Evolutionary conservation across 2,113 vertebrate genomes (phyloP).

Genomic region (Myrmecobius fasciatus): DNA sequence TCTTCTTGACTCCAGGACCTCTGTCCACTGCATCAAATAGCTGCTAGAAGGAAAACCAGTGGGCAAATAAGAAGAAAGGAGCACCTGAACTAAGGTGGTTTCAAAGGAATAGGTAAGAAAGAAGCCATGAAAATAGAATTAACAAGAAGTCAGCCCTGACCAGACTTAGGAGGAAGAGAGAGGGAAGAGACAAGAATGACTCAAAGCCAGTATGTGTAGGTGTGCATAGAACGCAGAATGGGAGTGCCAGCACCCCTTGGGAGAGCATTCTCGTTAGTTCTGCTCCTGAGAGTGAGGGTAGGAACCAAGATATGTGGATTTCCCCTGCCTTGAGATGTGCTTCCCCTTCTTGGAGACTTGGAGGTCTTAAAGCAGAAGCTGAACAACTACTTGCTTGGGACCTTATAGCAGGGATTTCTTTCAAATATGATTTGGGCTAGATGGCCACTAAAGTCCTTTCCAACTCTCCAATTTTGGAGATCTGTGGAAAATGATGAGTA

Average conservation of each 20-base stretch:
- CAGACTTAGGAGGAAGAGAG: background rate
- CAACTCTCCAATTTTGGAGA: background rate
- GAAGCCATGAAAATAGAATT: background rate
- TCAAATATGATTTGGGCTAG: background rate
- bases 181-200: background rate
- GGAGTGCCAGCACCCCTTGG: background rate
- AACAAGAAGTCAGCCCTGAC: background rate
- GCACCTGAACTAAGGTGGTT: background rate
- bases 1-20: no score
- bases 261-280: background rate
- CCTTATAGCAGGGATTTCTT: background rate
- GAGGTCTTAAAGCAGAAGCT: background rate
- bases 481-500: background rate
- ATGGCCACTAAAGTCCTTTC: background rate
- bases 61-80: background rate
- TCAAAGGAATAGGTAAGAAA: background rate
- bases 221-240: background rate
- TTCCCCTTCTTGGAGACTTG: background rate
- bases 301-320: background rate
- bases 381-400: background rate
- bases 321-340: background rate
- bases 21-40: no score
- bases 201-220: background rate
- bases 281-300: background rate
- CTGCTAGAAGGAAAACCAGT: background rate